A percentile compares a stretch with the other conserved stretches of the same genome.
These are phyloP conservation scores for Axinella damicornis DNA, from an alignment of 37 sponge, comb jelly and placozoan genomes.

Conservation along the genomic window DNA sequence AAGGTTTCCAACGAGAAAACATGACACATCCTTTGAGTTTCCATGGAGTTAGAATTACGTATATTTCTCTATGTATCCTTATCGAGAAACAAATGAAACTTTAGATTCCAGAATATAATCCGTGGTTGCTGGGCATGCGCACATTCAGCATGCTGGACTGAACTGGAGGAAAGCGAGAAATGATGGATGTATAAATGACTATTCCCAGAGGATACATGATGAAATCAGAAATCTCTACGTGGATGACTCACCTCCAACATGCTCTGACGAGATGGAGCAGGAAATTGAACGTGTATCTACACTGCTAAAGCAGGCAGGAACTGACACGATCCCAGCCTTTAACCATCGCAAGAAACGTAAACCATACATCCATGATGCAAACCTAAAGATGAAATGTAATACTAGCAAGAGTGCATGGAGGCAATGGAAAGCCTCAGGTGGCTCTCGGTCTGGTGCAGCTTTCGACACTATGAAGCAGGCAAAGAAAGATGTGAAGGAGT, in stretches of 20 bases:
- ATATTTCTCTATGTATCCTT: too few relatives aligned
- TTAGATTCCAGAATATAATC: too few relatives aligned
- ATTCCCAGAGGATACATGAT: neutral
- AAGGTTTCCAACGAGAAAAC: too few relatives aligned
- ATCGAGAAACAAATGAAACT: too few relatives aligned
- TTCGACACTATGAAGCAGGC: neutral
- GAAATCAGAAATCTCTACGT: neutral
- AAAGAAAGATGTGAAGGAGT: slow-evolving; percentile 7
- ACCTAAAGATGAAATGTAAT: neutral
- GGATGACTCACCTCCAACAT: neutral
- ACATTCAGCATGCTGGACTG: too few relatives aligned
- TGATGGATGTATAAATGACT: neutral
- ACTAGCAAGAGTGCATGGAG: slow-evolving; percentile 1
- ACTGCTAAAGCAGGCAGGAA: neutral
- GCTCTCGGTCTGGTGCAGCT: neutral
- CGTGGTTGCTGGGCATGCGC: too few relatives aligned
- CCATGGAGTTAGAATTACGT: too few relatives aligned
- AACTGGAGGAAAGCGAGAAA: neutral
- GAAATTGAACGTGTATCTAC: neutral
- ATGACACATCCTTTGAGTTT: too few relatives aligned
- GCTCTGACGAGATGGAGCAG: neutral
- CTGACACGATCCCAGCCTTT: neutral
- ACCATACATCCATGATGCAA: neutral
- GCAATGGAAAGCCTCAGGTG: neutral
- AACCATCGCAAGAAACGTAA: neutral